Base-by-base conservation (phyloP, 2,113 vertebrate genomes). In the Colossoma macropomum region DNA sequence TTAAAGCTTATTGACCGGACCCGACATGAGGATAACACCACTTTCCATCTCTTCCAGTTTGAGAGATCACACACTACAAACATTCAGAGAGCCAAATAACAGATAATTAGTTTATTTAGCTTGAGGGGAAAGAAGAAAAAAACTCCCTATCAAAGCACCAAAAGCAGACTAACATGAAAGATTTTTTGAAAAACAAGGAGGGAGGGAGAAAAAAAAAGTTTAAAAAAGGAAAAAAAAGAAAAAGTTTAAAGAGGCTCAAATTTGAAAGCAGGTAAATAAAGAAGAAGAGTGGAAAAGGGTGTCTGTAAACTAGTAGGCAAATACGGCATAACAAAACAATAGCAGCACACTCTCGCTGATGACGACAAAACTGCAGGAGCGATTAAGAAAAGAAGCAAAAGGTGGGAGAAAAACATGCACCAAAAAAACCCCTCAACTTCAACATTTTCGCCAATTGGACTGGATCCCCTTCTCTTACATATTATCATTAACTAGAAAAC, bases 101-200 rank as follows among this genome's bases (percentile, higher is more conserved):
- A 52, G 50, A 52, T 85, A 90, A 93, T 92, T 89, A 92, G 79
- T 78, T 77, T 59, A 81, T 76, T 79, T 82, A 82, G 75, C 65
- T 80, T 83, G 32, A 41, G 38, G 68, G n/a, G 10, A 27, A 76
- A 75, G 34, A 69, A 86, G 41, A 82, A 77, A 75, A 81, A 68
- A 68, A 52, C 25, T 80, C 32, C 21, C 38, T 84, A 83, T 90
- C 45, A 87, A 89, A 88, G 76, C 30, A 81, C 41, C 83, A 76
- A 73, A 41, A 45, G 21, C 60, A 54, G 73, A 83, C 23, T 71
- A 32, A 62, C 52, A 38, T 69, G 45, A 56, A 82, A 28, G 52
- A n/a, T 45, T 54, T 59, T 50, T 30, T 69, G 80, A 45, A 88
- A 25, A 72, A 21, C 60, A 52, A 78, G 27, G 52, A 19, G 65